Conservation (phyloP, 2,797 vertebrate species). For the Eurystomus glaucurus region DNA sequence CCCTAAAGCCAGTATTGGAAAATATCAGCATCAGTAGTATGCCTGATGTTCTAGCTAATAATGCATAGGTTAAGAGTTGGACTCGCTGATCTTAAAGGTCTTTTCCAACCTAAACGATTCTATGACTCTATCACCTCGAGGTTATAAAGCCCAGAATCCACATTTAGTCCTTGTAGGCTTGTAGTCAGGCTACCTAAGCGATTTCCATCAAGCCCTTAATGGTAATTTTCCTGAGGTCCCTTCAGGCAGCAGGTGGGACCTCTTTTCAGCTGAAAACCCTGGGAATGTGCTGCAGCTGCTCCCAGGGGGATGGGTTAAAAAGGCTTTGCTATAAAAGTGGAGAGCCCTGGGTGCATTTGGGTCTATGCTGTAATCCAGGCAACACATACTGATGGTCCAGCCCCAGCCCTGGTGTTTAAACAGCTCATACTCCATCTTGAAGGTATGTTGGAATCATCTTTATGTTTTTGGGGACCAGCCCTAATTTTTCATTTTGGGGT, state of each 20-base stretch:
- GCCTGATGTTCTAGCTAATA: neutral
- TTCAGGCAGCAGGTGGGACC: neutral
- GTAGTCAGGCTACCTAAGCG: neutral
- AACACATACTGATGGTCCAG: neutral
- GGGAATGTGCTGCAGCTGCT: neutral
- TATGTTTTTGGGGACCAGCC: neutral
- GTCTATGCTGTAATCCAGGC: neutral
- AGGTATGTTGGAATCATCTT: neutral
- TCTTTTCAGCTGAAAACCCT: neutral
- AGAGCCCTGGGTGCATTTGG: accelerated
- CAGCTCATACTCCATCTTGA: neutral
- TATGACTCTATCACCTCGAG: neutral
- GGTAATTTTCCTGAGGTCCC: neutral
- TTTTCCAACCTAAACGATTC: neutral
- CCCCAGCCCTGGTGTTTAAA: neutral
- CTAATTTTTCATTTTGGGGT: neutral
- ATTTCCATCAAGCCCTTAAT: neutral
- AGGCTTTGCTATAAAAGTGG: neutral
- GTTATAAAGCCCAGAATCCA: neutral
- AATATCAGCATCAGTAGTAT: neutral
- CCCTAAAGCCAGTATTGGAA: neutral
- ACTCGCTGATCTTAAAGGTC: neutral
- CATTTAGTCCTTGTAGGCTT: neutral
- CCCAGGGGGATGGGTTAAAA: neutral
- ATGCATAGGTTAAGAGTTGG: neutral